These are phyloP conservation scores for Bradypus variegatus DNA, from an alignment of 2,797 vertebrate genomes.

Conservation along the genomic window DNA sequence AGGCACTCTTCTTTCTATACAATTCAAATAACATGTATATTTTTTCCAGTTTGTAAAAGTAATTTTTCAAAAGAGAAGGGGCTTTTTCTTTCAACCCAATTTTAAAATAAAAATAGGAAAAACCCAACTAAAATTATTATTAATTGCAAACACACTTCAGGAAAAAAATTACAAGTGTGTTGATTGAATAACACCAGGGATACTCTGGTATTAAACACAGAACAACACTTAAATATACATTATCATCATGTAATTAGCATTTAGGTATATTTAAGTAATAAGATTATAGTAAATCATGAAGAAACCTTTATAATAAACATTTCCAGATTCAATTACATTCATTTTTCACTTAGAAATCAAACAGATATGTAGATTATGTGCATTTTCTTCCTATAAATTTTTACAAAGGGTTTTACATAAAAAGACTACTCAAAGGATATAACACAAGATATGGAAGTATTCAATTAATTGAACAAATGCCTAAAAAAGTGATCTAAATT, in stretches of 20 bases:
- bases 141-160: conserved; percentile 14
- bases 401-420: background rate
- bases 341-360: background rate
- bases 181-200: background rate
- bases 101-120: background rate
- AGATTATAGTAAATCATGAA: background rate
- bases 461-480: background rate
- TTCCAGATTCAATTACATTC: background rate
- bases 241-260: background rate
- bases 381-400: background rate
- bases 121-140: background rate
- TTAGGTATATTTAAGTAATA: background rate
- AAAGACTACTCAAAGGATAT: background rate
- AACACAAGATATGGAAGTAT: background rate
- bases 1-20: background rate
- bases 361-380: background rate
- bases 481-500: background rate
- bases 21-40: background rate
- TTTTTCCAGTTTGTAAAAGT: background rate
- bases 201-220: background rate
- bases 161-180: background rate
- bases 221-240: background rate
- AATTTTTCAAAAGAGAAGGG: conserved; percentile 2
- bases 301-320: background rate
- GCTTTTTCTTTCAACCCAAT: background rate